A percentile compares a stretch with the other conserved stretches of the same genome.
Conservation (phyloP, 2,888 invertebrate species). For the Lamproptera curius region DNA sequence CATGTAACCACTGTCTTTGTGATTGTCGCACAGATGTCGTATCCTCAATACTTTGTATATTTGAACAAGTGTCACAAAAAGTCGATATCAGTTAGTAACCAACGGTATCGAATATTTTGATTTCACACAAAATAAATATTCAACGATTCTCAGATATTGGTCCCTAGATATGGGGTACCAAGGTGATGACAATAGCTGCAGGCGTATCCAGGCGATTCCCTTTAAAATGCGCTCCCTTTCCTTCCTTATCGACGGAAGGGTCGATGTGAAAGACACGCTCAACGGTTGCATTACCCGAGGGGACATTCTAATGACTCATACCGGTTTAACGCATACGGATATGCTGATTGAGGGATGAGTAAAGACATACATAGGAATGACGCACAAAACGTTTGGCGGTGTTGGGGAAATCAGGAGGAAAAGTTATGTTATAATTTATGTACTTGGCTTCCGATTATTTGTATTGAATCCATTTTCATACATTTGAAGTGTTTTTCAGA, state of each 20-base stretch:
- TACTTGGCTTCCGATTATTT: too few relatives aligned
- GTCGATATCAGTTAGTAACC: neutral
- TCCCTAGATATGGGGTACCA: slow-evolving; percentile 61
- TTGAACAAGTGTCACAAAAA: neutral
- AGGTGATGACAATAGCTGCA: slow-evolving; percentile 65
- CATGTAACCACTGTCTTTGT: too few relatives aligned
- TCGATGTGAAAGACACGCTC: slow-evolving; percentile 31
- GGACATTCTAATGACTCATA: slow-evolving; percentile 39
- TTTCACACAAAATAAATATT: slow-evolving; percentile 64
- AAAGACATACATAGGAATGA: neutral
- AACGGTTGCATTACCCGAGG: slow-evolving; percentile 37
- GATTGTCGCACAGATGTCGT: too few relatives aligned
- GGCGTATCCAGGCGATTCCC: slow-evolving; percentile 73
- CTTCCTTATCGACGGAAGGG: slow-evolving; percentile 57
- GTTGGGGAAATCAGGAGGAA: too few relatives aligned
- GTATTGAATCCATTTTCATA: too few relatives aligned
- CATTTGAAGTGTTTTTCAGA: too few relatives aligned
- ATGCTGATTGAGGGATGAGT: slow-evolving; percentile 6
- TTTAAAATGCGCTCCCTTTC: slow-evolving; percentile 67
- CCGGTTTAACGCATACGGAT: slow-evolving; percentile 8
- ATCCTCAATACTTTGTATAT: too few relatives aligned
- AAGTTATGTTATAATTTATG: too few relatives aligned
- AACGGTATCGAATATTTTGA: slow-evolving; percentile 48
- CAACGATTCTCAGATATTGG: slow-evolving; percentile 55
- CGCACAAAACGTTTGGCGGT: too few relatives aligned